Evolutionary conservation across 2,113 vertebrate species (phyloP).

Genomic region (Eira barbara): DNA sequence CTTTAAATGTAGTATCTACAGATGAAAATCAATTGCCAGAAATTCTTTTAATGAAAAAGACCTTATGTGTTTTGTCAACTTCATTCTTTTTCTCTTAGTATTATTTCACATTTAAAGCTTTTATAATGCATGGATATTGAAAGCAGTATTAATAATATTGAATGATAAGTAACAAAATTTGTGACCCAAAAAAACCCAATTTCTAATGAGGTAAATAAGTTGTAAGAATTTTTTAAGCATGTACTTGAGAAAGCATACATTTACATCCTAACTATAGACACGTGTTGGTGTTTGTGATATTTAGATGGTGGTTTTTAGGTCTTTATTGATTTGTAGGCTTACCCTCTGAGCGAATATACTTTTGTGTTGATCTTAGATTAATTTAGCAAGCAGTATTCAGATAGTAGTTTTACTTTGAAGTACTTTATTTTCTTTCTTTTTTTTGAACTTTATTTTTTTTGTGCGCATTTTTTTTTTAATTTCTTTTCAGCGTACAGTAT

Average conservation of each 20-base stretch:
- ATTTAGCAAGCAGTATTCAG: neutral
- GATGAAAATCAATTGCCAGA: neutral
- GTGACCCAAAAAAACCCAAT: neutral
- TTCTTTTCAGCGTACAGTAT: no score
- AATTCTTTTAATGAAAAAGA: neutral
- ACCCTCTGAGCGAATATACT: neutral
- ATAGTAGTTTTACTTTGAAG: neutral
- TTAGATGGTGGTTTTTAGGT: neutral
- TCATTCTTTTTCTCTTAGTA: neutral
- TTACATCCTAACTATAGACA: neutral
- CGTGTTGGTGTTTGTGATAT: neutral
- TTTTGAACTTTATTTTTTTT: no score
- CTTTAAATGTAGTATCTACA: neutral
- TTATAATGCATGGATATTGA: neutral
- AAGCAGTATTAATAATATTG: neutral
- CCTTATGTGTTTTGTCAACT: neutral
- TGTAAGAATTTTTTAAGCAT: neutral
- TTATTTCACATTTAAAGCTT: neutral
- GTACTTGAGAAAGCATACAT: neutral
- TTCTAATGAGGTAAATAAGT: neutral
- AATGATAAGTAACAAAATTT: constrained; percentile 18
- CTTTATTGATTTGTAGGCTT: neutral
- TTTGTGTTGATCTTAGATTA: neutral
- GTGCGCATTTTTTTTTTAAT: no score
- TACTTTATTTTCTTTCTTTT: neutral